Percentiles rank a stretch among this genome's conserved stretches.
Conservation (phyloP, 2,797 vertebrate species). For the Halcyon badia region DNA sequence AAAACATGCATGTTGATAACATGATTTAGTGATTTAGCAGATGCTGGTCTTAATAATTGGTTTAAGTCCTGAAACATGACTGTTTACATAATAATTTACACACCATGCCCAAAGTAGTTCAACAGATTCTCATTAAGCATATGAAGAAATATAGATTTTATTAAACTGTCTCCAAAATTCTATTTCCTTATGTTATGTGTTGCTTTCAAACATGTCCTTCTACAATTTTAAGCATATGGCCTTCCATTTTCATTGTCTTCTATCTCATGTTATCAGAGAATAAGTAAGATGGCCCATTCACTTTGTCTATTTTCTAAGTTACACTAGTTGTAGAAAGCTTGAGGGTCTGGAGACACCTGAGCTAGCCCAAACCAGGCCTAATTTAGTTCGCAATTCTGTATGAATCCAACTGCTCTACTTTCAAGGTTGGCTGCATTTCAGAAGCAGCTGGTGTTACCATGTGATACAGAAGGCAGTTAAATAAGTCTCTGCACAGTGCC, state of each 20-base stretch:
- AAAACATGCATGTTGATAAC: background rate
- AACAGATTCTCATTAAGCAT: background rate
- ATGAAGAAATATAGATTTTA: background rate
- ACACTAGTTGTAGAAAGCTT: background rate
- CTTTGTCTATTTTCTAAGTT: background rate
- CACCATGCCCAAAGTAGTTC: background rate
- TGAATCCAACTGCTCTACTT: background rate
- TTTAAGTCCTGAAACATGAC: background rate
- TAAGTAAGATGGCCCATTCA: background rate
- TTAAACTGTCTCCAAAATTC: background rate
- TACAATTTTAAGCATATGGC: background rate
- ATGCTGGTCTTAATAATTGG: background rate
- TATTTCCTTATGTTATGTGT: background rate
- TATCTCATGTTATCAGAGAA: background rate
- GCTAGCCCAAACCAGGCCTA: background rate
- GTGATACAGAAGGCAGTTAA: background rate
- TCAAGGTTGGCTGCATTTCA: background rate
- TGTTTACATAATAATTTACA: background rate
- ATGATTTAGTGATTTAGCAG: background rate
- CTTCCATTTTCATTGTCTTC: background rate
- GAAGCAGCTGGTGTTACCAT: background rate
- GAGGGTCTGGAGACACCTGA: background rate
- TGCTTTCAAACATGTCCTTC: background rate
- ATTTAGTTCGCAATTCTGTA: background rate
- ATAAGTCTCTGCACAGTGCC: background rate